A percentile compares a stretch with the other conserved stretches of the same genome.
phyloP scores from a whole-genome alignment of 2,888 invertebrate genomes.

The Neoitamus cyanurus region DNA sequence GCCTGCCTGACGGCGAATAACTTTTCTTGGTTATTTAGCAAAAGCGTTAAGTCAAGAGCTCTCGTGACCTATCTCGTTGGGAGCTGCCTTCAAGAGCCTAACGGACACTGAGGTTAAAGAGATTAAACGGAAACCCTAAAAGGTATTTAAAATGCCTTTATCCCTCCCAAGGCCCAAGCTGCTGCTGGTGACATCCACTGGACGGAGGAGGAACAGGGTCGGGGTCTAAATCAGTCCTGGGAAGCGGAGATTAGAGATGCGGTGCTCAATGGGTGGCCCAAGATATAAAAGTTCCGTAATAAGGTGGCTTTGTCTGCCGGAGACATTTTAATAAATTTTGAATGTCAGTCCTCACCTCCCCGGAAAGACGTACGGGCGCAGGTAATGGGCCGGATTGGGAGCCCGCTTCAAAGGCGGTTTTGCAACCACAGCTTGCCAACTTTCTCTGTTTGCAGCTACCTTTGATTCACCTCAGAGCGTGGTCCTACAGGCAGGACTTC shows the following conservation, averaged over 20 bases:
- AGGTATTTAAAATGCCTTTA: constrained; percentile 40
- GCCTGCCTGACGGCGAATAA: neutral
- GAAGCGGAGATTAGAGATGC: constrained; percentile 19
- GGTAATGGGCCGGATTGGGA: neutral
- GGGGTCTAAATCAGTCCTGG: constrained; percentile 1
- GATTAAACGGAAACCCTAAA: constrained; percentile 36
- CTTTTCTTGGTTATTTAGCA: constrained; percentile 14
- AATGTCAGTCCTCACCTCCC: neutral
- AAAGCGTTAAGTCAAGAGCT: constrained; percentile 36
- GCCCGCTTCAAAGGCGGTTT: constrained; percentile 5
- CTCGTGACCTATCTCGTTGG: constrained; percentile 25
- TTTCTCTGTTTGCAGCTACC: neutral
- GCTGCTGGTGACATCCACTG: constrained; percentile 24
- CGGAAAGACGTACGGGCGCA: neutral
- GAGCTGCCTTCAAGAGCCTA: neutral
- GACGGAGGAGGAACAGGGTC: neutral
- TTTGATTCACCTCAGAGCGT: constrained; percentile 11
- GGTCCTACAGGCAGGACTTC: neutral
- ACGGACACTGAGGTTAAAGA: constrained; percentile 31
- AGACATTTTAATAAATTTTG: constrained; percentile 44
- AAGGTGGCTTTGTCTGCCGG: constrained; percentile 42
- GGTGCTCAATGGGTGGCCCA: constrained; percentile 25
- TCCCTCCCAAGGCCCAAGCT: neutral
- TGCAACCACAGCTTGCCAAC: neutral
- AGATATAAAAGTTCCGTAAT: constrained; percentile 39